A percentile compares a stretch with the other conserved stretches of the same genome.
Conservation (phyloP, 1,140 invertebrate genomes). For the Lepidurus arcticus region DNA sequence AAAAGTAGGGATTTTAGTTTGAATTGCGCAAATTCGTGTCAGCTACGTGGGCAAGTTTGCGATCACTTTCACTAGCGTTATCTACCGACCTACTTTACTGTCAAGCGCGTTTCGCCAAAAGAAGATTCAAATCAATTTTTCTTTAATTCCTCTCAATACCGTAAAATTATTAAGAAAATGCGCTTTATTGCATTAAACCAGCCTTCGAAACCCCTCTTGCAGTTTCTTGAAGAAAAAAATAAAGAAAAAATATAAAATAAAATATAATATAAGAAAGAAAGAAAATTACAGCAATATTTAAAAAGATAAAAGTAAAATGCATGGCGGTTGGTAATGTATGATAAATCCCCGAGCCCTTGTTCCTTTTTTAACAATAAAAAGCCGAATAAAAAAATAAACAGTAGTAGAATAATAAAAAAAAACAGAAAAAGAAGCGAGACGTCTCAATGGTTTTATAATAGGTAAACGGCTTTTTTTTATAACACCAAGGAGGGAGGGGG, state of each 20-base stretch:
- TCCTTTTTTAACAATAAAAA: not conserved
- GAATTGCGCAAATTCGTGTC: no score
- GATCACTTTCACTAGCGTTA: no score
- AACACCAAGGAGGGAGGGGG: not conserved
- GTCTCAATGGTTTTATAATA: constrained; percentile 18
- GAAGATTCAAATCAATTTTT: no score
- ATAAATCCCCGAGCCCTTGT: not conserved
- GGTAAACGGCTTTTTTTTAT: constrained; percentile 12
- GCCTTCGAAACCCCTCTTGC: not conserved
- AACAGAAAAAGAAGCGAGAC: not conserved
- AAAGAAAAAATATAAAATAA: not conserved
- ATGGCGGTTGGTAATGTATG: no score
- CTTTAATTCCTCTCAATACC: not conserved
- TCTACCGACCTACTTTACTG: no score
- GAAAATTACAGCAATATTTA: no score
- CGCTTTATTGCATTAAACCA: not conserved
- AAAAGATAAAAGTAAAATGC: no score
- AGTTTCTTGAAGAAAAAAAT: not conserved
- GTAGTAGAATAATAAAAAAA: not conserved
- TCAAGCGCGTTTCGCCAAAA: no score
- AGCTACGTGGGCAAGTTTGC: no score
- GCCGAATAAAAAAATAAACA: not conserved
- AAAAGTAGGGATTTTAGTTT: no score
- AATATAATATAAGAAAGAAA: not conserved
- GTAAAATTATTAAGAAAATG: not conserved